These are phyloP conservation scores for Pluvialis apricaria DNA, from an alignment of 2,113 vertebrate species.

Conservation along the genomic window DNA sequence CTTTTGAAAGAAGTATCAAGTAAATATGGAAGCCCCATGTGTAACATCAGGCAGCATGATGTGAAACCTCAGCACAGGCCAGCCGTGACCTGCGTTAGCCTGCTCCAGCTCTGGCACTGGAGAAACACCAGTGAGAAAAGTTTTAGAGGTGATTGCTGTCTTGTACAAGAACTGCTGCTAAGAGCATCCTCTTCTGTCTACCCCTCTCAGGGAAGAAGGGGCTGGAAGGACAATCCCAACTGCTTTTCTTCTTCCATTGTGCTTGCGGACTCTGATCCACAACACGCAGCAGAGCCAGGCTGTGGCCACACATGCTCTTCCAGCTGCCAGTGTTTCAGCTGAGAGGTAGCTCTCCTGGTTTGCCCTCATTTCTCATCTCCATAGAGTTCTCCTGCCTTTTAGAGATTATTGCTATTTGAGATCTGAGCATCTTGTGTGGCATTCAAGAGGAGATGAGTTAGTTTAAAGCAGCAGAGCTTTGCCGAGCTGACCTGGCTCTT, in stretches of 20 bases:
- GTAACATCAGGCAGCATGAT: neutral
- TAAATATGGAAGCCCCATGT: neutral
- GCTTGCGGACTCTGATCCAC: neutral
- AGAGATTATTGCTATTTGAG: neutral
- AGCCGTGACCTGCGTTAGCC: neutral
- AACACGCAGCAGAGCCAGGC: neutral
- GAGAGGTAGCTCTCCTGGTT: neutral
- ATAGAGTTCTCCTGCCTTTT: neutral
- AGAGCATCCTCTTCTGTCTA: neutral
- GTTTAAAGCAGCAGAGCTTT: neutral
- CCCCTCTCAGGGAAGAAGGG: neutral
- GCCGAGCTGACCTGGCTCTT: neutral
- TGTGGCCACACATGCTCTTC: neutral
- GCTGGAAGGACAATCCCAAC: neutral
- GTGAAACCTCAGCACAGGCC: neutral
- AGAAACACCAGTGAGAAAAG: neutral
- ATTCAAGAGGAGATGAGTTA: neutral
- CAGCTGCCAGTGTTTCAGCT: neutral
- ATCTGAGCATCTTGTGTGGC: neutral
- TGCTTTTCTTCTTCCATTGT: neutral
- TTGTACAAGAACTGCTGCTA: neutral
- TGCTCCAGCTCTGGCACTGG: neutral
- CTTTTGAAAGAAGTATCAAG: neutral
- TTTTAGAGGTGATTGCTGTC: neutral
- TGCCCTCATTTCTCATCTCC: constrained; percentile 1